Conservation (phyloP, 2,113 vertebrate genomes). For the Sphaerodactylus townsendi region DNA sequence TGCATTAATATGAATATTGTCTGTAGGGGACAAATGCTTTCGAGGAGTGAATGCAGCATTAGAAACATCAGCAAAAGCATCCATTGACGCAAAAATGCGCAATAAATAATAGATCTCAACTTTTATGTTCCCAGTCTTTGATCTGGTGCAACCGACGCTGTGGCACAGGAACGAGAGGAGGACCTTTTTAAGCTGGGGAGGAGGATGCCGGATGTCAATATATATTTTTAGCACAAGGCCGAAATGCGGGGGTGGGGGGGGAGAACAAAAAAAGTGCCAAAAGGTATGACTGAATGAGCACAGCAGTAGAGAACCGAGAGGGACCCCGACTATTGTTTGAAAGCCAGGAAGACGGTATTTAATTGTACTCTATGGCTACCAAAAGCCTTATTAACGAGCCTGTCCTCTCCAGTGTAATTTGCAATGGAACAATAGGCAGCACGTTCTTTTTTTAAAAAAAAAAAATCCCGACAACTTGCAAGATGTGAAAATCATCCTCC, state of each 20-base stretch:
- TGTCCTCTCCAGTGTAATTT: conserved; percentile 69
- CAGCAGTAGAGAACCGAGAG: conserved; percentile 25
- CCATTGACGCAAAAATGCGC: conserved; percentile 57
- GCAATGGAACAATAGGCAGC: conserved; percentile 51
- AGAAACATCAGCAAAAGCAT: conserved; percentile 63
- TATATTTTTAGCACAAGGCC: conserved; percentile 61
- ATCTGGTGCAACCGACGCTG: conserved; percentile 67
- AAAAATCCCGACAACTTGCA: neutral
- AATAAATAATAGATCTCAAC: conserved; percentile 74
- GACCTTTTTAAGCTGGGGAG: conserved; percentile 62
- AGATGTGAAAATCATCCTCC: neutral
- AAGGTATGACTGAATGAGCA: conserved; percentile 31
- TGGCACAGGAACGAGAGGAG: conserved; percentile 53
- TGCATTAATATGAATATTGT: conserved; percentile 48
- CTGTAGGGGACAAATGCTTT: conserved; percentile 59
- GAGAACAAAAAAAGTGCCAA: conserved; percentile 46
- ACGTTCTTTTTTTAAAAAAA: neutral
- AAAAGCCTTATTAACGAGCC: neutral
- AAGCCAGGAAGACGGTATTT: conserved; percentile 31
- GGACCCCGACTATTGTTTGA: conserved; percentile 27
- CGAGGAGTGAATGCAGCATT: conserved; percentile 36
- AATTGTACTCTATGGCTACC: conserved; percentile 2
- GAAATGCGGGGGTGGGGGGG: neutral
- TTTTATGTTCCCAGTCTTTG: conserved; percentile 71
- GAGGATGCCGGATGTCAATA: conserved; percentile 53